Percentiles rank a stretch among this genome's conserved stretches.
These are phyloP conservation scores for Sternotherus odoratus DNA, from an alignment of 2,797 vertebrate genomes.

Conservation along the genomic window DNA sequence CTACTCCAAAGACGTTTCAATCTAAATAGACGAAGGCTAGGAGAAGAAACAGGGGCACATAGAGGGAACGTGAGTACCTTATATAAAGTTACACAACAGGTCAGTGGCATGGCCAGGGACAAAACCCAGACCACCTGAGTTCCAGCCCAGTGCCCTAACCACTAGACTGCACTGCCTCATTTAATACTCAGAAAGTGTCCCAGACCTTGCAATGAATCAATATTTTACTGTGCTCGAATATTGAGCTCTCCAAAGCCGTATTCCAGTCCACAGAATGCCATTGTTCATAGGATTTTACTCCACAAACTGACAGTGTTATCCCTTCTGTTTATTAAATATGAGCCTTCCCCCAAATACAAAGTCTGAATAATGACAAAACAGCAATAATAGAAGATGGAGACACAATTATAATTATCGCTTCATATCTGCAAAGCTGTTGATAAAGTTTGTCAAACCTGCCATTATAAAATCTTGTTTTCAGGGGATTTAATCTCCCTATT, in stretches of 20 bases:
- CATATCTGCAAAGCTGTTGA: background rate
- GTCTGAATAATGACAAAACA: slow-evolving; percentile 20
- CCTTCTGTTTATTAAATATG: background rate
- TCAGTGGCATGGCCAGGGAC: background rate
- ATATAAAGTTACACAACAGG: background rate
- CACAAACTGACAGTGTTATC: background rate
- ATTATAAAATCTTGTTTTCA: fast-evolving
- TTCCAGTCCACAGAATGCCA: background rate
- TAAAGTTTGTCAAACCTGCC: background rate
- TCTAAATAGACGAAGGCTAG: background rate
- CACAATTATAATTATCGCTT: background rate
- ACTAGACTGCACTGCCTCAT: background rate
- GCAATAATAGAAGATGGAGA: background rate
- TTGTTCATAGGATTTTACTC: slow-evolving; percentile 35
- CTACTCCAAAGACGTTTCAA: background rate
- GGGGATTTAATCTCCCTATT: background rate
- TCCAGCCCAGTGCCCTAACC: background rate
- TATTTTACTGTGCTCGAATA: background rate
- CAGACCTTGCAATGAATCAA: background rate
- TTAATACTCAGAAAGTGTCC: background rate
- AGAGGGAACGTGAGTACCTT: background rate
- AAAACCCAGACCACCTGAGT: background rate
- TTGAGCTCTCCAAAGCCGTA: background rate
- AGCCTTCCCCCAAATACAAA: background rate
- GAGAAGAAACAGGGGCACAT: background rate